Base-by-base conservation (phyloP, 2,888 invertebrate genomes). In the Frankliniella fusca region DNA sequence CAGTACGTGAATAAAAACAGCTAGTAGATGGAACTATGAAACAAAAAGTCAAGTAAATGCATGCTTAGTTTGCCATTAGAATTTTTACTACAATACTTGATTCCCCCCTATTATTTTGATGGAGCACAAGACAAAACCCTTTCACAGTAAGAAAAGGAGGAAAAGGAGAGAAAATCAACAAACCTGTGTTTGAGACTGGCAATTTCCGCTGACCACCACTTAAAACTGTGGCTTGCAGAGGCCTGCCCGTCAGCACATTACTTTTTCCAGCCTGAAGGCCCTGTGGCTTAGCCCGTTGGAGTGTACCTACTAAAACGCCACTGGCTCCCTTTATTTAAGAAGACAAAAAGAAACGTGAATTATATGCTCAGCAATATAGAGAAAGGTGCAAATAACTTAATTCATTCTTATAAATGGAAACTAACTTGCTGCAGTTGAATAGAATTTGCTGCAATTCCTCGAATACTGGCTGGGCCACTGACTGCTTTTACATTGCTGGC, bases 371-470 rank as follows among this genome's bases (percentile, higher is more conserved):
- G 38, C 38, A 38, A 38, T 38, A 38, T 5, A 38, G 2, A 38
- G 38, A 38, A 38, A 38, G 38, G 5, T 38, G 38, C 38, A 38
- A 5, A 38, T 38, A 38, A 38, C 2, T 38, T 38, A 38, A 38
- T 38, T 38, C 38, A 38, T n/a, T 0, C 12, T 76, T 23, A 70
- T n/a, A 27, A 61, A n/a, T 61, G 8, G 27, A 76, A 76, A 76
- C 70, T 23, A 23, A 76, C 70, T 11, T 27, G 70, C 27, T 76
- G 70, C 23, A 76, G 70, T 10, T 76, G 70, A 27, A 76, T 76
- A 12, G 70, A 76, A 27, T 76, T 76, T 76, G 70, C 70, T 10
- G 70, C 70, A 9, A 76, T 23, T 76, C 70, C 70, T 76, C 70
- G 70, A 10, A 61, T 61, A 18, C 61, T 61, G 18, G 61, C 18